Evolutionary conservation across 2,888 invertebrate genomes (phyloP).

Genomic region (Lasioglossum calceatum): DNA sequence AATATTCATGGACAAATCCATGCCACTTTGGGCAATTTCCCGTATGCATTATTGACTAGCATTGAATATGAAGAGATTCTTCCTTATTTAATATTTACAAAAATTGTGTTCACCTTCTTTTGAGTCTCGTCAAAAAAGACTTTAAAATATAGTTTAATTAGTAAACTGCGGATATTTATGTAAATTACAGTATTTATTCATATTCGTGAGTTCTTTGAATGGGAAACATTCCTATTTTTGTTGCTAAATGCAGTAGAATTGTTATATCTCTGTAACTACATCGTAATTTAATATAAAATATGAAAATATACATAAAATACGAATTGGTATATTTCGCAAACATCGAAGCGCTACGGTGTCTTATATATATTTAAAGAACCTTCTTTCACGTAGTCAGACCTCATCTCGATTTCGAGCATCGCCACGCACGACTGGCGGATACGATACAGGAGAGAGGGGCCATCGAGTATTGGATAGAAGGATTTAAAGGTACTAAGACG

Average conservation of each 20-base stretch:
- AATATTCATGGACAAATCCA: not conserved
- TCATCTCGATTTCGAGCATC: not conserved
- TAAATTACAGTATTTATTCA: not conserved
- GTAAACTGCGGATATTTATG: not conserved
- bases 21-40: conserved; percentile 1
- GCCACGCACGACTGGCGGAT: not conserved
- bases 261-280: not conserved
- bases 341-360: too few species aligned
- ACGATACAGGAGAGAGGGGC: not conserved
- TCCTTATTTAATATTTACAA: not conserved
- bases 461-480: not conserved
- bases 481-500: not conserved
- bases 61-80: not conserved
- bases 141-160: not conserved
- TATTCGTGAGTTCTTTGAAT: not conserved
- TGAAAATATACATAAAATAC: not conserved
- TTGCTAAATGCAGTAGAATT: not conserved
- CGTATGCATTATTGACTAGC: not conserved
- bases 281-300: not conserved
- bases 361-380: too few species aligned
- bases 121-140: not conserved
- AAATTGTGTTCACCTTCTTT: not conserved
- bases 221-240: not conserved
- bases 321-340: too few species aligned
- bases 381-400: not conserved